Percentiles rank a stretch among this genome's conserved stretches.
phyloP scores from a whole-genome alignment of 2,113 vertebrate species.

The Pedetes capensis region DNA sequence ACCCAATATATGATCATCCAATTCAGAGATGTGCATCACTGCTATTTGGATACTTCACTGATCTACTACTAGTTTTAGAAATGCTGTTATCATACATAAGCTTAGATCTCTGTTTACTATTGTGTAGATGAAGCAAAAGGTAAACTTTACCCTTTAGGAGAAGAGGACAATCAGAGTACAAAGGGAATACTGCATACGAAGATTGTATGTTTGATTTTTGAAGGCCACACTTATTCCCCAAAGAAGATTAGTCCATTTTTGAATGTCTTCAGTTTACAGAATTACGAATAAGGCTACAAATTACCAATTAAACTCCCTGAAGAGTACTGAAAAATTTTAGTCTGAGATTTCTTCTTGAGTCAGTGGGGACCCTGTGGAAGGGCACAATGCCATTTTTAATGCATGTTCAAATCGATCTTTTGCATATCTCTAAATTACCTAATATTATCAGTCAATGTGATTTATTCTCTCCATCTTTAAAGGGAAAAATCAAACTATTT shows the following conservation, averaged over 20 bases:
- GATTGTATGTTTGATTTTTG: background rate
- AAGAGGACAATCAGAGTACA: background rate
- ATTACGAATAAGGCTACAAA: conserved; percentile 32
- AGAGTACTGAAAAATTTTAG: background rate
- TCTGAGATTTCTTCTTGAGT: background rate
- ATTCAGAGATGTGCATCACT: background rate
- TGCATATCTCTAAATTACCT: conserved; percentile 45
- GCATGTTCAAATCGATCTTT: conserved; percentile 41
- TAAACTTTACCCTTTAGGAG: background rate
- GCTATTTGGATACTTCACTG: background rate
- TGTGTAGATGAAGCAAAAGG: conserved; percentile 18
- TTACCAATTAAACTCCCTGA: conserved; percentile 14
- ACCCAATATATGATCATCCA: background rate
- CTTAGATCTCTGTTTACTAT: background rate
- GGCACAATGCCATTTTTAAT: conserved; percentile 37
- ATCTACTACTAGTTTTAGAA: background rate
- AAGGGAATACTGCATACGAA: conserved; percentile 28
- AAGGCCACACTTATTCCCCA: conserved; percentile 24
- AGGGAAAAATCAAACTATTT: conserved; percentile 50
- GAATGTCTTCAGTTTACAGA: conserved; percentile 29
- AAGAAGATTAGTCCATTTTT: conserved; percentile 13
- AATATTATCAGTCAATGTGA: conserved; percentile 53
- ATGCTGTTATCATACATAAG: background rate
- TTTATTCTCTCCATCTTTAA: conserved; percentile 58
- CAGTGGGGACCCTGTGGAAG: background rate